These are phyloP conservation scores for Ochlodes sylvanus DNA, from an alignment of 2,888 invertebrate genomes.

Conservation along the genomic window DNA sequence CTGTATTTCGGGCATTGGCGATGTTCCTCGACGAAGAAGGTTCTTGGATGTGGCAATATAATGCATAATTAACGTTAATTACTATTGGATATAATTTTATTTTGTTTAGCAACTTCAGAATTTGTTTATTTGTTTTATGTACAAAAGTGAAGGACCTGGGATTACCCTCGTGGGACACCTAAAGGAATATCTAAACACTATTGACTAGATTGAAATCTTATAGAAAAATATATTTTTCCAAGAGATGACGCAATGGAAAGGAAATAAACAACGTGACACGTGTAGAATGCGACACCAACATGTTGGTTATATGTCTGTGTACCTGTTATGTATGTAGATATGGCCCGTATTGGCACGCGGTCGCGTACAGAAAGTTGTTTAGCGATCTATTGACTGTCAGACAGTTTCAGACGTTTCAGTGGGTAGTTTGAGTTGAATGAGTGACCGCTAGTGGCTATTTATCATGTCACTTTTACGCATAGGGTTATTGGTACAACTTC, in stretches of 20 bases:
- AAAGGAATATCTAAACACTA: neutral
- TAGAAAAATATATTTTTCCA: neutral
- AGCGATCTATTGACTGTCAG: neutral
- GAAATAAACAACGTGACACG: slow-evolving; percentile 24
- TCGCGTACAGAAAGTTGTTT: neutral
- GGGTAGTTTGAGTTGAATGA: too few relatives aligned
- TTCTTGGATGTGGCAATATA: slow-evolving; percentile 57
- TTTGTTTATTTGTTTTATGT: neutral
- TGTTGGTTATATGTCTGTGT: too few relatives aligned
- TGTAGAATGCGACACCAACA: slow-evolving; percentile 17
- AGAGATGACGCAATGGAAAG: slow-evolving; percentile 16
- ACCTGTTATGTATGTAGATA: neutral
- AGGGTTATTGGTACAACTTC: too few relatives aligned
- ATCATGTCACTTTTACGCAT: too few relatives aligned
- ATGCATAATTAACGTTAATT: slow-evolving; percentile 2
- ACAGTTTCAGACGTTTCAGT: too few relatives aligned
- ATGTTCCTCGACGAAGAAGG: slow-evolving; percentile 50
- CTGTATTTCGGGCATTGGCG: slow-evolving; percentile 82
- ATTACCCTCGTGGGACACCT: neutral
- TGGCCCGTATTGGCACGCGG: slow-evolving; percentile 1
- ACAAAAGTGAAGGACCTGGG: neutral
- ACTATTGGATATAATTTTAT: neutral
- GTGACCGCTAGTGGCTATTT: too few relatives aligned
- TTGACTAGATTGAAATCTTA: neutral
- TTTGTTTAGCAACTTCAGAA: neutral